Conservation (phyloP, 2,888 invertebrate species). For the Adineta ricciae region DNA sequence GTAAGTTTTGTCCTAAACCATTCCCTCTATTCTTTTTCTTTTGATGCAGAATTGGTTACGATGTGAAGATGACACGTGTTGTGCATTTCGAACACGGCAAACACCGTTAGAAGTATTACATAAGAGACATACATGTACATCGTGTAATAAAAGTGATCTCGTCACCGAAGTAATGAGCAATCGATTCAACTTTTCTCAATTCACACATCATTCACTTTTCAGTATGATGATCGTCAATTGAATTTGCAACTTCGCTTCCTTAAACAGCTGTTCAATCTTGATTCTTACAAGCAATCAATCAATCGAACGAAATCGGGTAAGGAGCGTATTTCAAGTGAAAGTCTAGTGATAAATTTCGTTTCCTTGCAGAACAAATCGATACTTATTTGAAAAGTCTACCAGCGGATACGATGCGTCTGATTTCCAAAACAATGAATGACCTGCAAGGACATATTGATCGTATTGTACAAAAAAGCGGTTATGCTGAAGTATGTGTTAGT, state of each 20-base stretch:
- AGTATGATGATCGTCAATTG: background rate
- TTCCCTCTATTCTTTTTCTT: too few species aligned
- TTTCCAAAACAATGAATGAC: background rate
- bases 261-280: slow-evolving; percentile 27
- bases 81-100: slow-evolving; percentile 30
- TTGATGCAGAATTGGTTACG: background rate
- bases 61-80: slow-evolving; percentile 28
- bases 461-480: background rate
- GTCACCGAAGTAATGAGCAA: background rate
- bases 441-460: background rate
- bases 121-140: slow-evolving; percentile 12
- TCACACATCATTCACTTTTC: background rate
- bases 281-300: slow-evolving; percentile 25
- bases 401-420: background rate
- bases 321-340: background rate
- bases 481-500: background rate
- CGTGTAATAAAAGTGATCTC: background rate
- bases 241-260: slow-evolving; percentile 30
- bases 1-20: too few species aligned
- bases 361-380: background rate
- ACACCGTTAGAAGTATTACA: slow-evolving; percentile 28
- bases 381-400: background rate
- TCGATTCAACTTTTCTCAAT: too few species aligned
- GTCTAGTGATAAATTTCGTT: too few species aligned
- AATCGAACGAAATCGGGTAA: background rate